These are phyloP conservation scores for Calameuta pallipes DNA, from an alignment of 2,888 invertebrate genomes.

Conservation along the genomic window DNA sequence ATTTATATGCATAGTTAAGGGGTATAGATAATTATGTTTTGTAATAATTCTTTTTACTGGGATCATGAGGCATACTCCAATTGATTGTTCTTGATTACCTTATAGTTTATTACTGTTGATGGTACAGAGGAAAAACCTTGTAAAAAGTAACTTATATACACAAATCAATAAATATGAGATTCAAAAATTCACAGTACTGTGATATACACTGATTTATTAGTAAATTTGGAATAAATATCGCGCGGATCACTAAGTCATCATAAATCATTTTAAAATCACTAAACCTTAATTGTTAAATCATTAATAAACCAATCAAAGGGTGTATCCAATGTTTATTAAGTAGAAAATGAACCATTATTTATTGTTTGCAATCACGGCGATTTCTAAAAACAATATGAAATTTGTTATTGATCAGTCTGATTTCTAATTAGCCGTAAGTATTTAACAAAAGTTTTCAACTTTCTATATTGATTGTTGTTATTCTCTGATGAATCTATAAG, in stretches of 20 bases:
- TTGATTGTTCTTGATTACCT: constrained; percentile 8
- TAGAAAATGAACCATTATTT: background rate
- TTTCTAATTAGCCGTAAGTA: background rate
- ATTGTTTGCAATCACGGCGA: background rate
- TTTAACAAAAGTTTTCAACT: background rate
- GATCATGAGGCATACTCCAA: constrained; percentile 19
- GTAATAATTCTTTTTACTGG: constrained; percentile 13
- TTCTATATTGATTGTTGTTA: background rate
- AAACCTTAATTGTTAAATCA: background rate
- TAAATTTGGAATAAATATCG: background rate
- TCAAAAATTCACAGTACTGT: constrained; percentile 15
- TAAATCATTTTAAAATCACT: background rate
- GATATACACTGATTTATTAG: background rate
- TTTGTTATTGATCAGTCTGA: background rate
- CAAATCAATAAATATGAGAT: constrained; percentile 5
- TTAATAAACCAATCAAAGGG: background rate
- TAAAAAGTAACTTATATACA: constrained; percentile 8
- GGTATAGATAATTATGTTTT: background rate
- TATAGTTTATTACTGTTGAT: constrained; percentile 18
- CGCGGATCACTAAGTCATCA: background rate
- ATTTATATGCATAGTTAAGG: background rate
- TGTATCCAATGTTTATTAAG: background rate
- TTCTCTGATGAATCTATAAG: background rate
- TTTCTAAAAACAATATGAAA: background rate
- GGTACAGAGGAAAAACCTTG: background rate